Conservation (phyloP, 2,113 vertebrate species). For the Cephalopterus ornatus region DNA sequence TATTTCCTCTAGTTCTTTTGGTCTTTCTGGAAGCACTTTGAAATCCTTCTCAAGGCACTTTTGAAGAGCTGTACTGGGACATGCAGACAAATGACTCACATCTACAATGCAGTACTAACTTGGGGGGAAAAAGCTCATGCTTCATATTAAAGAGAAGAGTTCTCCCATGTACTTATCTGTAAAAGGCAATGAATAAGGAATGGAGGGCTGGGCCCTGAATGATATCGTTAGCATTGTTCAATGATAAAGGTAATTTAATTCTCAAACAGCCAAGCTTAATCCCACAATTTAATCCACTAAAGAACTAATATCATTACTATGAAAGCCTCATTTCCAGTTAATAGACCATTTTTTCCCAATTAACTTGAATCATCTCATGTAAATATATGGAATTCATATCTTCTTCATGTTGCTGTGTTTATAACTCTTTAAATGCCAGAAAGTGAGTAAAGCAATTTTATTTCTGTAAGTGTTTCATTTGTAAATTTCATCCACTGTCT, state of each 20-base stretch:
- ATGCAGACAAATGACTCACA: neutral
- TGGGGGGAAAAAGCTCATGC: rapidly evolving
- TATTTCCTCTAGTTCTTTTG: neutral
- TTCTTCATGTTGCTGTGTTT: neutral
- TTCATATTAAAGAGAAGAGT: neutral
- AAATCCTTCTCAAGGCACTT: neutral
- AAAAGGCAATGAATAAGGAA: neutral
- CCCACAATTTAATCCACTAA: neutral
- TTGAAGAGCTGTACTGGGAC: neutral
- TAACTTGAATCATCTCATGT: neutral
- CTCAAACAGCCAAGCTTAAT: neutral
- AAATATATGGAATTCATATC: neutral
- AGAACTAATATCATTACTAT: neutral
- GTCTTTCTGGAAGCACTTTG: neutral
- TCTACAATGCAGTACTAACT: neutral
- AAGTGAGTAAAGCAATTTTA: neutral
- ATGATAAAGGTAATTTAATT: neutral
- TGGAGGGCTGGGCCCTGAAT: neutral
- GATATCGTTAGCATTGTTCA: neutral
- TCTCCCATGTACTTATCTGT: neutral
- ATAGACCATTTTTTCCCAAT: neutral
- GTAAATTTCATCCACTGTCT: neutral
- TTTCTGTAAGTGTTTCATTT: neutral
- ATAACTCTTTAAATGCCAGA: neutral
- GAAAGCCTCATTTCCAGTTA: neutral